phyloP scores from a whole-genome alignment of 2,888 invertebrate genomes.

The Trimorus sp. region DNA sequence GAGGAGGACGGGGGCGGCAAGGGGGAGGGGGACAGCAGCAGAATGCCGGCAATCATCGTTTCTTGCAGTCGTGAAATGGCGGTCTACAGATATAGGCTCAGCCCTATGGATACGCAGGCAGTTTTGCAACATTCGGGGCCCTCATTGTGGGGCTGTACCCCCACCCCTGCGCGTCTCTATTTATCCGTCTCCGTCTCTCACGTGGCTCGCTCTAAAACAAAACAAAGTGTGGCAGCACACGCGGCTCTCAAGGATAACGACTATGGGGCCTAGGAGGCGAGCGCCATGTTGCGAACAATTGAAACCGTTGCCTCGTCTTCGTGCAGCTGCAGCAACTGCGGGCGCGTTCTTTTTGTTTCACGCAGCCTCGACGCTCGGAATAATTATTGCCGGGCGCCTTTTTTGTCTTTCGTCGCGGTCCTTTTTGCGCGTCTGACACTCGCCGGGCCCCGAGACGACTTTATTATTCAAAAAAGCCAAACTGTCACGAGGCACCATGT shows the following conservation, averaged over 20 bases:
- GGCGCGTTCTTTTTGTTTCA: slow-evolving; percentile 60
- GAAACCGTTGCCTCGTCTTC: slow-evolving; percentile 76
- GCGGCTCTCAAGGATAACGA: slow-evolving; percentile 80
- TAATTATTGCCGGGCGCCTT: slow-evolving; percentile 43
- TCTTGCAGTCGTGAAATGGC: slow-evolving; percentile 72
- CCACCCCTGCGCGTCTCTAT: slow-evolving; percentile 45
- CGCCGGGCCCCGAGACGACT: slow-evolving; percentile 8
- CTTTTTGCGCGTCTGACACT: slow-evolving; percentile 54
- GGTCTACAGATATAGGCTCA: slow-evolving; percentile 66
- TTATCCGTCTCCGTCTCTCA: slow-evolving; percentile 64
- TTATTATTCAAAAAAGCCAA: slow-evolving; percentile 44
- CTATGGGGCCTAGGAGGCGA: slow-evolving; percentile 75
- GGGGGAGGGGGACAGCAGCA: slow-evolving; percentile 24
- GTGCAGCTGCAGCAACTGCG: slow-evolving; percentile 72
- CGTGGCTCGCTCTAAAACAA: slow-evolving; percentile 73
- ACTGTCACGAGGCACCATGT: too few relatives aligned
- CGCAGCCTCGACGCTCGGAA: slow-evolving; percentile 48
- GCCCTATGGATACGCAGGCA: slow-evolving; percentile 70
- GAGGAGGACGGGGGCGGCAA: slow-evolving; percentile 10
- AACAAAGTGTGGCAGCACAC: slow-evolving; percentile 79
- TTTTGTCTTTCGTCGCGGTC: slow-evolving; percentile 48
- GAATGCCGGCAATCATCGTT: slow-evolving; percentile 75
- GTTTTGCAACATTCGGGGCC: slow-evolving; percentile 76
- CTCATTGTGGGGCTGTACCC: slow-evolving; percentile 70
- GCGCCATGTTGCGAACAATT: slow-evolving; percentile 80